These are phyloP conservation scores for Onychomys torridus DNA, from an alignment of 2,797 vertebrate genomes.

Conservation along the genomic window DNA sequence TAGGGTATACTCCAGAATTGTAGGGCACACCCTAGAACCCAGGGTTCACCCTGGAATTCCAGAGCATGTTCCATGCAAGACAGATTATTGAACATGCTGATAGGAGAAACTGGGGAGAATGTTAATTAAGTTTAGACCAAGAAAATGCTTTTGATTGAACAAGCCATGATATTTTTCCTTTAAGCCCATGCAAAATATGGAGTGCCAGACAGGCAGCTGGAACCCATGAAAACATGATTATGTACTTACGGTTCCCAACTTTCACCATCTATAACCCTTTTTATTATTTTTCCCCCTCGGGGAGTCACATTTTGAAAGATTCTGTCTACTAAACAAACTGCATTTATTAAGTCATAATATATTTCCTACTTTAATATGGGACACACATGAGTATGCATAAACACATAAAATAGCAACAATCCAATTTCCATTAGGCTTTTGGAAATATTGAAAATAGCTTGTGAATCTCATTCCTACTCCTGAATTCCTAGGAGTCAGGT, in stretches of 20 bases:
- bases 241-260: slow-evolving; percentile 7
- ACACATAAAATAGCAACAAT: slow-evolving; percentile 49
- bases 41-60: background rate
- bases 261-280: slow-evolving; percentile 42
- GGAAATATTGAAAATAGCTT: slow-evolving; percentile 62
- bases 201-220: slow-evolving; percentile 68
- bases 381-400: background rate
- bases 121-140: slow-evolving; percentile 69
- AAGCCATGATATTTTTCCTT: slow-evolving; percentile 64
- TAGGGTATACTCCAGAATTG: background rate
- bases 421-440: slow-evolving; percentile 61
- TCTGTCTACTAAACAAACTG: slow-evolving; percentile 74
- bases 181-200: slow-evolving; percentile 65
- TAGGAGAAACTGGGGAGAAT: slow-evolving; percentile 25
- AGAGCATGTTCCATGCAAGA: background rate
- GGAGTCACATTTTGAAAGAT: slow-evolving; percentile 72
- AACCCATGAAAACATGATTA: slow-evolving; percentile 63
- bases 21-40: background rate
- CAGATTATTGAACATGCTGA: background rate
- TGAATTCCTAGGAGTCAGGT: background rate
- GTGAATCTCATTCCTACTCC: slow-evolving; percentile 36
- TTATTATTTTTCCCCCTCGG: slow-evolving; percentile 62
- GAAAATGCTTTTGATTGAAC: slow-evolving; percentile 70
- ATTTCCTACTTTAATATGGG: slow-evolving; percentile 67
- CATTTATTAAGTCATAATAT: slow-evolving; percentile 76